Evolutionary conservation across 2,888 invertebrate species (phyloP).

Genomic region (Mimachlamys varia): DNA sequence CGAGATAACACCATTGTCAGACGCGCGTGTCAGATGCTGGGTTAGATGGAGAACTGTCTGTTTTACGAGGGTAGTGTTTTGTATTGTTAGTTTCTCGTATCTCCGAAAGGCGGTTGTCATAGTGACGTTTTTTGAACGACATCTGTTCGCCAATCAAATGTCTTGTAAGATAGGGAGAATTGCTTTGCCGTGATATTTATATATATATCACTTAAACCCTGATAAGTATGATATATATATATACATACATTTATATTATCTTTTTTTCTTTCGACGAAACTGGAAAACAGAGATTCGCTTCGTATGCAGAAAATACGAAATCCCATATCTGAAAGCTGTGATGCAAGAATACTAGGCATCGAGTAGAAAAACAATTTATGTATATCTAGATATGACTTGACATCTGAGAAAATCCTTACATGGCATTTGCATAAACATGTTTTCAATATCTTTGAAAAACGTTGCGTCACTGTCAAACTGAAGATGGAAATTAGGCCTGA

Average conservation of each 20-base stretch:
- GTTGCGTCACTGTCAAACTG: not conserved
- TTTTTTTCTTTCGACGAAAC: not conserved
- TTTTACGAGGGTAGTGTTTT: not conserved
- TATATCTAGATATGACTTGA: not conserved
- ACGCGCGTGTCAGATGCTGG: not conserved
- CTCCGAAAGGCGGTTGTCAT: not conserved
- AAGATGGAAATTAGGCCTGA: not conserved
- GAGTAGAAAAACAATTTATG: not conserved
- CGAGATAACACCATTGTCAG: not conserved
- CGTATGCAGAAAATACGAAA: slow-evolving; percentile 8
- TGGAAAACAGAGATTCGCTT: not conserved
- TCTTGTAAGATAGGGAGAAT: not conserved
- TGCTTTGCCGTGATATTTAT: not conserved
- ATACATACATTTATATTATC: not conserved
- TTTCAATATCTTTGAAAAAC: not conserved
- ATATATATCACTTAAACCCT: not conserved
- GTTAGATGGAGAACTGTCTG: slow-evolving; percentile 12
- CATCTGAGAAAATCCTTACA: not conserved
- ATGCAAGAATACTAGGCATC: not conserved
- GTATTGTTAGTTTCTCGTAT: slow-evolving; percentile 18
- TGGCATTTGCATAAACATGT: not conserved
- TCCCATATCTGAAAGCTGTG: not conserved
- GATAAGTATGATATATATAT: not conserved
- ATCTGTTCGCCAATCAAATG: slow-evolving; percentile 16
- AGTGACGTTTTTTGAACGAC: not conserved